Evolutionary conservation across 2,113 vertebrate genomes (phyloP).

Genomic region (Chamaetylas fuelleborni): DNA sequence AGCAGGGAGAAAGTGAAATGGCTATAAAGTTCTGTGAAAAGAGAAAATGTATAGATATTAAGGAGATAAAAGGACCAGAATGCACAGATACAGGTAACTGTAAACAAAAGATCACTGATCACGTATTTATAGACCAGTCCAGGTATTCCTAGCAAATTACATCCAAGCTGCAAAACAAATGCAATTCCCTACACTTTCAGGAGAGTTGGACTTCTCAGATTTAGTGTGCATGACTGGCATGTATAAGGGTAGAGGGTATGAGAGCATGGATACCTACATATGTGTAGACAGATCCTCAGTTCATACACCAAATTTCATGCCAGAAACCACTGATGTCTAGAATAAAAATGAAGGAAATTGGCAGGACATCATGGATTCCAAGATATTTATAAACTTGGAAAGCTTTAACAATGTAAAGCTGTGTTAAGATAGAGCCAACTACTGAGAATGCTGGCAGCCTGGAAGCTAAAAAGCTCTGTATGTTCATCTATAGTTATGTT

Average conservation of each 20-base stretch:
- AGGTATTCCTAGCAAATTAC: neutral
- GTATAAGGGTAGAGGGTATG: neutral
- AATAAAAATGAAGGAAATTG: slow-evolving; percentile 61
- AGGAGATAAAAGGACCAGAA: neutral
- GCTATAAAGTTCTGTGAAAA: neutral
- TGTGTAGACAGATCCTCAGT: slow-evolving; percentile 57
- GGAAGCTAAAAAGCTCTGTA: slow-evolving; percentile 45
- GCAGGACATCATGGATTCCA: slow-evolving; percentile 63
- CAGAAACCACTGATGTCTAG: slow-evolving; percentile 47
- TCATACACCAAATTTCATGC: slow-evolving; percentile 35
- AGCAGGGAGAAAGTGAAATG: neutral
- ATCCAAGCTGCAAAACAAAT: neutral
- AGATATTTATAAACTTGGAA: slow-evolving; percentile 71
- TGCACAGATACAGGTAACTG: neutral
- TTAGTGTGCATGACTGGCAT: neutral
- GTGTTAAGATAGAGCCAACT: slow-evolving; percentile 57
- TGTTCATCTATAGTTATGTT: slow-evolving; percentile 62
- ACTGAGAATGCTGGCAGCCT: slow-evolving; percentile 56
- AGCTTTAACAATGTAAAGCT: slow-evolving; percentile 64
- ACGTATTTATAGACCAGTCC: neutral
- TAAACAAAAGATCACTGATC: neutral
- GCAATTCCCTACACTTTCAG: neutral
- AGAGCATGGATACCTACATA: slow-evolving; percentile 30
- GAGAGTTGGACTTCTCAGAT: neutral
- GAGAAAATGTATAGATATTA: neutral